Conservation (phyloP, 2,888 invertebrate genomes). For the Eustalomyia histrio region DNA sequence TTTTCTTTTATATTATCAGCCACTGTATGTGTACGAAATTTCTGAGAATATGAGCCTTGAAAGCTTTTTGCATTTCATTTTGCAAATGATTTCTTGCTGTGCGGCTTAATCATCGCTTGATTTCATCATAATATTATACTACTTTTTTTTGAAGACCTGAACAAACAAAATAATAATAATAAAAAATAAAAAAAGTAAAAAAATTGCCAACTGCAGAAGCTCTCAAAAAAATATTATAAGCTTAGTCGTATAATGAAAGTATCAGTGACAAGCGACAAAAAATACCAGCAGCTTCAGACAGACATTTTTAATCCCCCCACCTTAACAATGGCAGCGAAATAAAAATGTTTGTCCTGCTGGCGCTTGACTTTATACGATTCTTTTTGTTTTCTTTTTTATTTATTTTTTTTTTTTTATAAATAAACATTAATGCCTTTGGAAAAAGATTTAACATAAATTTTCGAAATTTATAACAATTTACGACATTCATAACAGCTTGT, state of each 20-base stretch:
- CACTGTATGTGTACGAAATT: conserved; percentile 36
- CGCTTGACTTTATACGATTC: conserved; percentile 42
- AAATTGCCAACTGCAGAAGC: conserved; percentile 55
- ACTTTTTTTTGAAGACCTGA: conserved; percentile 29
- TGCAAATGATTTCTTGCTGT: conserved; percentile 59
- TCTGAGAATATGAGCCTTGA: conserved; percentile 50
- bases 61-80: conserved; percentile 11
- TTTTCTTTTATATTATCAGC: conserved; percentile 51
- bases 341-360: conserved; percentile 64
- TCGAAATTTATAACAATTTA: conserved; percentile 65
- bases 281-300: conserved; percentile 64
- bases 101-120: conserved; percentile 65
- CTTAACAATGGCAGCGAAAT: conserved; percentile 44
- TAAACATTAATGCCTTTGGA: conserved; percentile 56
- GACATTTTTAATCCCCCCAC: conserved; percentile 57
- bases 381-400: conserved; percentile 5
- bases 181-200: conserved; percentile 7
- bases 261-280: conserved; percentile 61
- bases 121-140: conserved; percentile 59
- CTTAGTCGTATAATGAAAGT: conserved; percentile 48
- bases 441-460: conserved; percentile 65
- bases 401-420: conserved; percentile 41
- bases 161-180: too few relatives aligned
- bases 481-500: conserved; percentile 67
- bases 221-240: conserved; percentile 16